Evolutionary conservation across 2,113 vertebrate genomes (phyloP).

Genomic region (Galeopterus variegatus): DNA sequence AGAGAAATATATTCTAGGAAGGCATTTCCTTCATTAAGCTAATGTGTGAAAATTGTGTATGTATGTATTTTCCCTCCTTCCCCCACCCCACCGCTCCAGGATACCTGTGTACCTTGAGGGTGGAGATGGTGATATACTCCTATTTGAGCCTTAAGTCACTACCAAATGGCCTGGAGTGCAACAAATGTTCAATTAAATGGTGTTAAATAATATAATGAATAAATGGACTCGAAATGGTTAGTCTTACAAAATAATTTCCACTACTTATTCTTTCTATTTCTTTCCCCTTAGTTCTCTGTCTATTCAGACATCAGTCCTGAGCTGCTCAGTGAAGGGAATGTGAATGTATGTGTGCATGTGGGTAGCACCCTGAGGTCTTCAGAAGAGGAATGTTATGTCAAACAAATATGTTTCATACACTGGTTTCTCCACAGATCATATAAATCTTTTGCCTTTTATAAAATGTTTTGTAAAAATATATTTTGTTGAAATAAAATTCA

Average conservation of each 20-base stretch:
- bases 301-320: neutral
- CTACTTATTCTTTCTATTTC: neutral
- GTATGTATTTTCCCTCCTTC: neutral
- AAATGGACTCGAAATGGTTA: neutral
- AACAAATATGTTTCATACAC: neutral
- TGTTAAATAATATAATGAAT: conserved; percentile 35
- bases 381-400: neutral
- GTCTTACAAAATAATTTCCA: conserved; percentile 20
- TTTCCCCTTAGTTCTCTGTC: neutral
- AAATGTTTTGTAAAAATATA: neutral
- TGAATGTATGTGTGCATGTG: neutral
- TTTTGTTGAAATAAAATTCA: neutral
- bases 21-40: neutral
- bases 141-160: neutral
- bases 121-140: neutral
- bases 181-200: neutral
- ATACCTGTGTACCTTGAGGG: neutral
- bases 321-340: neutral
- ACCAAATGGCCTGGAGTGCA: neutral
- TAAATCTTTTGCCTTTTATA: no score
- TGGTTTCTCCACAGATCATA: no score
- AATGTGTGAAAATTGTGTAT: neutral
- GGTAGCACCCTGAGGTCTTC: neutral
- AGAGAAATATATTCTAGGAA: neutral
- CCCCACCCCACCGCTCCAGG: no score